Evolutionary conservation across 2,113 vertebrate genomes (phyloP), one percentile per base, ranked within the genome.

Genomic region (Chaetodon auriga): DNA sequence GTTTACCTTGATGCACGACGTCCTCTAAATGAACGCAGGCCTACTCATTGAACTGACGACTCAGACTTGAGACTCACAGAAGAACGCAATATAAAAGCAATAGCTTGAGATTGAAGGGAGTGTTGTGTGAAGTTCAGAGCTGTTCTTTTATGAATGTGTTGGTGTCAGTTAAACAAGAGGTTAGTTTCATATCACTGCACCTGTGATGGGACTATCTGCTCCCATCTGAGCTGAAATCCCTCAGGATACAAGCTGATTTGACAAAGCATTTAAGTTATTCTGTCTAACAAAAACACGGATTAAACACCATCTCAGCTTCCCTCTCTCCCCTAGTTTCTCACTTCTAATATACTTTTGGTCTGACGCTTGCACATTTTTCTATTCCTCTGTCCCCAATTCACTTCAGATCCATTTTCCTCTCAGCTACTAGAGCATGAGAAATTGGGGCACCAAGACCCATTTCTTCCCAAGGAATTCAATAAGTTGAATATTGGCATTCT

Each of bases 391-490:
- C 43, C 49, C 35, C 10, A 10, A 12, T 75, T 64, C n/a, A 43
- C 58, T 46, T 21, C n/a, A 36, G n/a, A 82, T 86, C 71, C 7
- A 19, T 62, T 81, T 87, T 82, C 18, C 23, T 61, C n/a, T 75
- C 45, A 2, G 71, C 16, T 38, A n/a, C 58, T 68, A 45, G 11
- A 79, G 57, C 23, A 36, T 14, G 61, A 46, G 10, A 75, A 83
- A 68, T n/a, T 71, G 46, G 66, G 71, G 41, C 58, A 73, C 0
- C 0, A 48, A 80, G 63, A 79, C 21, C 18, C 1, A 48, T 73
- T 84, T 84, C 36, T 51, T 68, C 63, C 30, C 61, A 75, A 65
- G 48, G 38, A 68, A 68, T 70, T 80, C 35, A 63, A 57, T 75
- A 41, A 57, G 60, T 30, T 74, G 16, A 72, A 66, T 38, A 21